phyloP scores from a whole-genome alignment of 2,797 vertebrate genomes.

The Ciconia nigra region DNA sequence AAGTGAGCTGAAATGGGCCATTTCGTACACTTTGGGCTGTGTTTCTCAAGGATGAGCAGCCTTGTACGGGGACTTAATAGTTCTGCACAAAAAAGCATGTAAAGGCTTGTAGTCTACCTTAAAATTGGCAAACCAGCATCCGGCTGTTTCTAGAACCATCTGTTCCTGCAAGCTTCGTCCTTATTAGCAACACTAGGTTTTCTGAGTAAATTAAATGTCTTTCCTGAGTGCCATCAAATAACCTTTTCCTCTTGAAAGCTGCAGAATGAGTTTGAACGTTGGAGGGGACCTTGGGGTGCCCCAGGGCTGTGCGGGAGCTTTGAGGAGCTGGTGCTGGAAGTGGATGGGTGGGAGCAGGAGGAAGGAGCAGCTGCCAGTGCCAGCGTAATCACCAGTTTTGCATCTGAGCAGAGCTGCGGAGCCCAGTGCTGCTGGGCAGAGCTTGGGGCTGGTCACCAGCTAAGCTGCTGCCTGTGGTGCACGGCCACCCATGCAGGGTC shows the following conservation, averaged over 20 bases:
- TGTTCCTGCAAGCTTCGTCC: not conserved
- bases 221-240: not conserved
- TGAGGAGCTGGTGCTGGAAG: not conserved
- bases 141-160: not conserved
- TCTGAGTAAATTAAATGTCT: not conserved
- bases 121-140: not conserved
- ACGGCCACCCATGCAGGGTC: rapidly evolving
- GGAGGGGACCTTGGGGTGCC: not conserved
- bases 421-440: not conserved
- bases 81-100: not conserved
- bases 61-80: not conserved
- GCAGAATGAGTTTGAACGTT: not conserved
- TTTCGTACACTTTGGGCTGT: not conserved
- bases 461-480: not conserved
- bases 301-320: rapidly evolving
- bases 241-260: not conserved
- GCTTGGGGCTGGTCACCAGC: not conserved
- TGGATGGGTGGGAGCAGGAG: not conserved
- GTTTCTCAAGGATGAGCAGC: not conserved
- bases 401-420: not conserved
- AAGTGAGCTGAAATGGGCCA: rapidly evolving
- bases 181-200: not conserved
- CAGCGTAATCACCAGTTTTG: rapidly evolving
- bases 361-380: not conserved
- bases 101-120: not conserved